Evolutionary conservation across 1,140 invertebrate genomes (phyloP), one percentile per base, ranked within the genome.

Genomic region (Spodoptera litura): DNA sequence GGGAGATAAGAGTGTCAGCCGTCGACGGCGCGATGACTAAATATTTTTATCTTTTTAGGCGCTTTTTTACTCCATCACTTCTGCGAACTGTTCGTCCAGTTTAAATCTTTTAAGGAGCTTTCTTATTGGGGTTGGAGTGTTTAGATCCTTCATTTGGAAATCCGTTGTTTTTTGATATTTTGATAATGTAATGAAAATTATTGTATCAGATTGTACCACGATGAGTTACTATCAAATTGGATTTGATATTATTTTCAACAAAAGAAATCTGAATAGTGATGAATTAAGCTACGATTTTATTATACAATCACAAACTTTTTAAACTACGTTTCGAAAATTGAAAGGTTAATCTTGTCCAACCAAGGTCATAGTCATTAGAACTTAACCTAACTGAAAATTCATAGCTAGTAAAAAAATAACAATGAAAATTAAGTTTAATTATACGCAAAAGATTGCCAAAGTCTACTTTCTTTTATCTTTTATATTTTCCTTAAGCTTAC

Each of bases 21-120:
- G 51, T 61, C 56, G 61, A 8, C 10, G 49, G 51, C 38, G 56
- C 44, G 15, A 74, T 58, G 55, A 38, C 44, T 31, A 70, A 74
- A 61, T 38, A 74, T 74, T 61, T 44, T 74, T 74, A 59, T 74
- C 71, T 74, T 61, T 27, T 51, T 31, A 31, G 31, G 4, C 3
- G 31, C 4, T 5, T 59, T 59, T 74, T 70, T 44, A 44, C 38
- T 44, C 38, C 38, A 35, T 72, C 52, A 49, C 53, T 72, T 35
- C 10, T 27, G 20, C 31, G 52, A 61, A 61, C 31, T 72, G 56
- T 66, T 49, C 15, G 35, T 66, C 25, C 52, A 70, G 49, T 61
- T 74, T 61, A 49, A 59, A 61, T 74, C 38, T 38, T 13, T 56
- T 71, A 71, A 71, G 68, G 27, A 56, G 68, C 52, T 71, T 56